These are phyloP conservation scores for Poeciliopsis occidentalis DNA, from an alignment of 2,113 vertebrate genomes.

Conservation along the genomic window DNA sequence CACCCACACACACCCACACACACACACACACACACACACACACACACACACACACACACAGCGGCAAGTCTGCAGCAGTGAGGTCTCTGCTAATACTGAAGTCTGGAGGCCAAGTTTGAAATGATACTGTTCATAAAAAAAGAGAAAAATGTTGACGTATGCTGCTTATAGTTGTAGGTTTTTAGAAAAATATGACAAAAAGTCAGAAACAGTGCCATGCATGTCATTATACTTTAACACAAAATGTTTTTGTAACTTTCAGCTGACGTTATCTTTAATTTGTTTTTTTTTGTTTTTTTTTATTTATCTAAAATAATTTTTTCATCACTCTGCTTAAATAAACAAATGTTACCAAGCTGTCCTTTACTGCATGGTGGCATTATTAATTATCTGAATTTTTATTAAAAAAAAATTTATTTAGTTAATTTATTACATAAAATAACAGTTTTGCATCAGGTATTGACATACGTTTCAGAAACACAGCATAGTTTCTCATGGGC, in stretches of 20 bases:
- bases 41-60: constrained; percentile 41
- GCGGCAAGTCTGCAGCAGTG: constrained; percentile 22
- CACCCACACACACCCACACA: constrained; percentile 16
- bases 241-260: background rate
- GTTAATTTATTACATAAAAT: background rate
- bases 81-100: constrained; percentile 25
- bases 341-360: background rate
- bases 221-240: background rate
- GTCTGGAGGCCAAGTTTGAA: constrained; percentile 30
- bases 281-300: background rate
- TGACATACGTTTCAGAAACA: too few relatives aligned
- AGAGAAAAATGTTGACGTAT: constrained; percentile 7
- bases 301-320: background rate
- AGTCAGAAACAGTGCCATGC: background rate
- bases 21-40: too few relatives aligned
- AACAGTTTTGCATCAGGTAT: background rate
- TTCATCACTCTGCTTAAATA: too few relatives aligned
- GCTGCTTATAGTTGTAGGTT: background rate
- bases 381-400: background rate
- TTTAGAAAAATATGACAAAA: background rate
- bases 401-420: background rate
- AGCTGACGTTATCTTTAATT: background rate
- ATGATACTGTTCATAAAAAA: constrained; percentile 22
- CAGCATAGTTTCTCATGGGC: too few relatives aligned
- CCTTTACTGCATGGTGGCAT: background rate